Percentiles rank a stretch among this genome's conserved stretches.
These are phyloP conservation scores for Xenopus borealis DNA, from an alignment of 2,113 vertebrate species.

Conservation along the genomic window DNA sequence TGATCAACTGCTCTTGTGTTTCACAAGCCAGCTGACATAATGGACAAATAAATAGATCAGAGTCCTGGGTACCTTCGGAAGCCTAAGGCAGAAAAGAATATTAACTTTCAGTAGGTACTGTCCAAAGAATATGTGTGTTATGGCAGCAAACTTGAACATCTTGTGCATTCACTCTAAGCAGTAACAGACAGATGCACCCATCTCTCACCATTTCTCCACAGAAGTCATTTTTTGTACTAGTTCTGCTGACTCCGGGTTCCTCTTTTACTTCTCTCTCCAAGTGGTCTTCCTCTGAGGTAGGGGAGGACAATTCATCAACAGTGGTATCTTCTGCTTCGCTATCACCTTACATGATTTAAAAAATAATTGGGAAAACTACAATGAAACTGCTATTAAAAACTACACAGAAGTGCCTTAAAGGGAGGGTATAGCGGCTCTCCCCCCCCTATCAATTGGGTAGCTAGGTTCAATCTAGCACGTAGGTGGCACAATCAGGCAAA, in stretches of 20 bases:
- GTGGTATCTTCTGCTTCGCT: slow-evolving; percentile 74
- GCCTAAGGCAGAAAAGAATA: slow-evolving; percentile 49
- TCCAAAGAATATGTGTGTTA: background rate
- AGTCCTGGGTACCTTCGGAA: slow-evolving; percentile 29
- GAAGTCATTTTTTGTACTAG: background rate
- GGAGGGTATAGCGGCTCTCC: no score
- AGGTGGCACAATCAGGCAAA: no score
- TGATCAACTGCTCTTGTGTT: slow-evolving; percentile 86
- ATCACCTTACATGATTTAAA: slow-evolving; percentile 58
- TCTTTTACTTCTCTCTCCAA: slow-evolving; percentile 64
- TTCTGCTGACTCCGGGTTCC: slow-evolving; percentile 54
- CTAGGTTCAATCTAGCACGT: no score
- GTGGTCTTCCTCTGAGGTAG: slow-evolving; percentile 70
- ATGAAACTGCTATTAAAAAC: no score
- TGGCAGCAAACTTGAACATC: no score
- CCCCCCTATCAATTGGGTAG: no score
- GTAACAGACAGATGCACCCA: background rate
- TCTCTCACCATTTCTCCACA: slow-evolving; percentile 42
- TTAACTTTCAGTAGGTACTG: background rate
- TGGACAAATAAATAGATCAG: slow-evolving; percentile 78
- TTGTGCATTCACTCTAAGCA: no score
- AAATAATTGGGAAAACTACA: background rate
- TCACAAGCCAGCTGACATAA: slow-evolving; percentile 90
- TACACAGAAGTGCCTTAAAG: no score
- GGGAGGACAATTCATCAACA: slow-evolving; percentile 75